Conservation (phyloP, 2,888 invertebrate species). For the Drosophila neonasuta region DNA sequence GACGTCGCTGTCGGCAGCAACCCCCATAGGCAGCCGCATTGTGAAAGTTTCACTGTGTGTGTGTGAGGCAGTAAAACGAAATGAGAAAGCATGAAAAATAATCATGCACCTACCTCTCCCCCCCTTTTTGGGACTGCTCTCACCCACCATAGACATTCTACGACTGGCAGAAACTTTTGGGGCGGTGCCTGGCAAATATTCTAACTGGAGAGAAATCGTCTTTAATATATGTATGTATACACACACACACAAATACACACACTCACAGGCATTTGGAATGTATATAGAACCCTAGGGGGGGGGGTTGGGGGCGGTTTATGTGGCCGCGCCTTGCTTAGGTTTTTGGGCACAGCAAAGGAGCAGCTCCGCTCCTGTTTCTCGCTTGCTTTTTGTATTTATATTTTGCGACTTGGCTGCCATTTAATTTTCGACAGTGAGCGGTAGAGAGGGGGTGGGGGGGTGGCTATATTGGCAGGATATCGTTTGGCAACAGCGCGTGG, state of each 20-base stretch:
- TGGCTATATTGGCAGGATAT: constrained; percentile 63
- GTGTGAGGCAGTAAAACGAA: constrained; percentile 65
- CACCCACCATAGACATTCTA: constrained; percentile 5
- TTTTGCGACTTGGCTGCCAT: constrained; percentile 59
- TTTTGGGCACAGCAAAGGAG: constrained; percentile 57
- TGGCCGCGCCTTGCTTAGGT: constrained; percentile 47
- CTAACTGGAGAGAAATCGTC: constrained; percentile 56
- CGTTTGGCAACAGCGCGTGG: constrained; percentile 61
- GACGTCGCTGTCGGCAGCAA: constrained; percentile 50
- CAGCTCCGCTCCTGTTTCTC: constrained; percentile 22
- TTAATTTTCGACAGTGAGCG: constrained; percentile 25
- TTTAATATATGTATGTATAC: constrained; percentile 40
- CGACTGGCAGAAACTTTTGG: constrained; percentile 61
- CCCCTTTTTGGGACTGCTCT: neutral
- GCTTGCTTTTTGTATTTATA: constrained; percentile 52
- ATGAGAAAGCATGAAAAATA: constrained; percentile 76
- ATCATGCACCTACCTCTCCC: constrained; percentile 52
- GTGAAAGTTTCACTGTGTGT: constrained; percentile 61
- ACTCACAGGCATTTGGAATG: constrained; percentile 5
- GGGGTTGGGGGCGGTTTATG: constrained; percentile 16
- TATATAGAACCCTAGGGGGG: constrained; percentile 11
- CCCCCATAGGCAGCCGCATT: constrained; percentile 62
- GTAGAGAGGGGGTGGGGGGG: neutral
- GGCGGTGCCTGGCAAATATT: constrained; percentile 70
- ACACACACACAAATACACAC: constrained; percentile 1